Evolutionary conservation across 2,888 invertebrate genomes (phyloP).

Genomic region (Athalia cordata): DNA sequence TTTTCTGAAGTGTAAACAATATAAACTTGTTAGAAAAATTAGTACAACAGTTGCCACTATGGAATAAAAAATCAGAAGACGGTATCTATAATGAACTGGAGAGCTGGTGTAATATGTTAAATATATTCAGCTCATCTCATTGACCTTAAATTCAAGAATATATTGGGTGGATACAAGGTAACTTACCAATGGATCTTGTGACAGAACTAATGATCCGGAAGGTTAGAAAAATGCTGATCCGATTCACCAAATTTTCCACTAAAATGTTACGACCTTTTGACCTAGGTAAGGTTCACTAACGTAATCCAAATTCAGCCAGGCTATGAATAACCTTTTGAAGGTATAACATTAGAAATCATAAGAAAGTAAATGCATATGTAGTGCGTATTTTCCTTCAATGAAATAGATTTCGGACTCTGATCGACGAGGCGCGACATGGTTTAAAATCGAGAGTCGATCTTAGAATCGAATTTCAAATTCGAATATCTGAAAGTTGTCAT

Average conservation of each 20-base stretch:
- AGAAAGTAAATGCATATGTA: constrained; percentile 11
- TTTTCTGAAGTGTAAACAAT: not conserved
- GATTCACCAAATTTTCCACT: not conserved
- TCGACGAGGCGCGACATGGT: not conserved
- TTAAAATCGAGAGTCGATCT: not conserved
- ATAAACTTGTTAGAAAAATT: not conserved
- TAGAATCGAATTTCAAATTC: too few relatives aligned
- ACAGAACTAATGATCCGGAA: constrained; percentile 23
- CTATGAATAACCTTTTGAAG: not conserved
- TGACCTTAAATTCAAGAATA: constrained; percentile 12
- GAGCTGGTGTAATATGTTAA: not conserved
- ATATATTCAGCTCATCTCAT: not conserved
- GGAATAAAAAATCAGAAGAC: not conserved
- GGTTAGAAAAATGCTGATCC: constrained; percentile 1
- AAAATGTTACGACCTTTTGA: not conserved
- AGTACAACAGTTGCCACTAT: too few relatives aligned
- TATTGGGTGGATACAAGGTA: not conserved
- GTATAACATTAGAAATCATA: constrained; percentile 16
- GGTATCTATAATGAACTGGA: not conserved
- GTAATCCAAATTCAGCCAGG: not conserved
- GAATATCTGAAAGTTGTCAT: too few relatives aligned
- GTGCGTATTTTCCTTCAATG: not conserved
- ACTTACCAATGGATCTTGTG: constrained; percentile 17
- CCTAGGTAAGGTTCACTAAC: not conserved
- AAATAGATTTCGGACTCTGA: not conserved